phyloP scores from a whole-genome alignment of 2,888 invertebrate genomes.

The Melanostoma mellinum region DNA sequence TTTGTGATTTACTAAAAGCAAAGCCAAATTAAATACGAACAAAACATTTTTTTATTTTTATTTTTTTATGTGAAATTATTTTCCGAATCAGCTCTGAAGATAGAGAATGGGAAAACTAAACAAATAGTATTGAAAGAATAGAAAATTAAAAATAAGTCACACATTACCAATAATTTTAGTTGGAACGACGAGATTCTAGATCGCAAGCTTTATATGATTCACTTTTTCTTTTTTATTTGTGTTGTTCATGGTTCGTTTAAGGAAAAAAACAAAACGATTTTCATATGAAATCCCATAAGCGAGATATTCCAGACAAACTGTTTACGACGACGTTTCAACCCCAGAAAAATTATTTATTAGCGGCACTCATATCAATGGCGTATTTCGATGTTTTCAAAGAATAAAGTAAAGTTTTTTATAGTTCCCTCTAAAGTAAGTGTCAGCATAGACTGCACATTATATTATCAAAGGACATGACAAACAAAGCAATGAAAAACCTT shows the following conservation, averaged over 20 bases:
- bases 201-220: too few species aligned
- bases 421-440: too few species aligned
- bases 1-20: constrained; percentile 61
- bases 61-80: constrained; percentile 39
- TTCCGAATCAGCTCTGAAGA: constrained; percentile 68
- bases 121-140: constrained; percentile 4
- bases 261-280: background rate
- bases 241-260: background rate
- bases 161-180: constrained; percentile 42
- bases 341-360: too few species aligned
- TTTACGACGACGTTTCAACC: too few species aligned
- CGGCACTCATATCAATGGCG: too few species aligned
- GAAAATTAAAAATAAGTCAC: constrained; percentile 48
- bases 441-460: too few species aligned
- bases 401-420: too few species aligned
- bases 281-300: background rate
- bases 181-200: constrained; percentile 16
- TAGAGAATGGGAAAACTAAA: constrained; percentile 46
- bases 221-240: background rate
- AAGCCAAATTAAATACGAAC: constrained; percentile 65
- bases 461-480: too few species aligned
- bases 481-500: too few species aligned
- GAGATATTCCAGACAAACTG: background rate
- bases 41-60: constrained; percentile 41
- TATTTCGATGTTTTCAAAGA: too few species aligned